phyloP scores from a whole-genome alignment of 2,113 vertebrate species.

The Cebus imitator region DNA sequence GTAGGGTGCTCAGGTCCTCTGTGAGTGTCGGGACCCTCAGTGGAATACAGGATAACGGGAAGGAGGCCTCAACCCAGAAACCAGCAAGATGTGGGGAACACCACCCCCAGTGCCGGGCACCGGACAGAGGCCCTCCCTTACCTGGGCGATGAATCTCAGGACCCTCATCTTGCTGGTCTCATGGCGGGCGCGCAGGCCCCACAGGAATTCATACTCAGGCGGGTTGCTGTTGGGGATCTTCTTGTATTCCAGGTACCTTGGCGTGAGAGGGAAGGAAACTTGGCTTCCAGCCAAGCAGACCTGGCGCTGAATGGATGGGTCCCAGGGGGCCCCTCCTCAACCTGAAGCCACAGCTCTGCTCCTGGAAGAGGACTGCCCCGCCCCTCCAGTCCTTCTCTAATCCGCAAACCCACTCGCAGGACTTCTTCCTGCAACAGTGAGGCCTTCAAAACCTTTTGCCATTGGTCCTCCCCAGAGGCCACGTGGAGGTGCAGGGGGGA shows the following conservation, averaged over 20 bases:
- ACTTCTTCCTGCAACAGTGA: neutral
- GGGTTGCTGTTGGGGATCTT: constrained; percentile 87
- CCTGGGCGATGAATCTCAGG: constrained; percentile 87
- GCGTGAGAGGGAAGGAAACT: constrained; percentile 66
- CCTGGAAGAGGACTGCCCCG: neutral
- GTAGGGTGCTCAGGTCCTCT: neutral
- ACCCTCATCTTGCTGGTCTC: constrained; percentile 88
- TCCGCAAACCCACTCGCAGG: neutral
- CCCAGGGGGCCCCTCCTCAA: neutral
- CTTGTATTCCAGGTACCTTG: constrained; percentile 87
- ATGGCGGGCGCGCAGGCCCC: constrained; percentile 83
- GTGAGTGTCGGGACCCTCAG: neutral
- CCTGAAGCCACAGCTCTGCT: neutral
- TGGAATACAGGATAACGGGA: neutral
- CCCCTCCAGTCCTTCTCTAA: neutral
- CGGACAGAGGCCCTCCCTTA: neutral
- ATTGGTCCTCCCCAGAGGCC: neutral
- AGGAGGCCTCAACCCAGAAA: neutral
- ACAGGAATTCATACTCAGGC: constrained; percentile 83
- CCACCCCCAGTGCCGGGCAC: neutral
- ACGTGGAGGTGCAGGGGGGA: neutral
- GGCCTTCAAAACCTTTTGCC: neutral
- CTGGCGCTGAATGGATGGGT: neutral
- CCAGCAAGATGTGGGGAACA: neutral
- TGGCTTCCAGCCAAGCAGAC: constrained; percentile 44